These are phyloP conservation scores for Ptychoptera contaminata DNA, from an alignment of 2,888 invertebrate genomes.

Conservation along the genomic window DNA sequence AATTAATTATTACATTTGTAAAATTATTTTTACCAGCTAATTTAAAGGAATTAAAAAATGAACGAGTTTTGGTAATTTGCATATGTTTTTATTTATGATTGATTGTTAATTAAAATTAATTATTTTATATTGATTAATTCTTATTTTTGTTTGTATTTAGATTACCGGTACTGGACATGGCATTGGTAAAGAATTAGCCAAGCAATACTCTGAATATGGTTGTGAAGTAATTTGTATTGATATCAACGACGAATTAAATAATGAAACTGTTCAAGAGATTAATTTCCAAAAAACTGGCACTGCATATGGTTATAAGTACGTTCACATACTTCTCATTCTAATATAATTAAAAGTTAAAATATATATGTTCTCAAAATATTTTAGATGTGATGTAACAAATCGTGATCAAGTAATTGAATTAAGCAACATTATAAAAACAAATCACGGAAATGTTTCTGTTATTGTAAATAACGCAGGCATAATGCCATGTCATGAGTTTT, in stretches of 20 bases:
- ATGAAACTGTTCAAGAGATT: conserved; percentile 46
- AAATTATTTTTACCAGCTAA: background rate
- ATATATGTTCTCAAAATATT: background rate
- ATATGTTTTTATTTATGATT: background rate
- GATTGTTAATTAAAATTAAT: no score
- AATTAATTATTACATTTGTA: background rate
- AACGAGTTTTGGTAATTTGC: background rate
- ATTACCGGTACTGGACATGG: conserved; percentile 78
- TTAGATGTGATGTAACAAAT: conserved; percentile 62
- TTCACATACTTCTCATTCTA: background rate
- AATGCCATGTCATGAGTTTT: conserved; percentile 60
- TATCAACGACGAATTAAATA: conserved; percentile 51
- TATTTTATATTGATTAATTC: no score
- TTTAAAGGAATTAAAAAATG: background rate
- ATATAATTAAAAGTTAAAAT: no score
- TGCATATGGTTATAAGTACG: conserved; percentile 33
- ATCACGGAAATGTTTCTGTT: conserved; percentile 63
- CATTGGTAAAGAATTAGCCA: conserved; percentile 62
- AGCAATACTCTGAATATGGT: conserved; percentile 53
- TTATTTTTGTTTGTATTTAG: no score
- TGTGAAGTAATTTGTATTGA: conserved; percentile 63
- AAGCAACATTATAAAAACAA: conserved; percentile 44
- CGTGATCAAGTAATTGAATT: conserved; percentile 46
- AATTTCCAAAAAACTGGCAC: conserved; percentile 20
- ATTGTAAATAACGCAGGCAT: conserved; percentile 78